Conservation (phyloP, 2,113 vertebrate genomes). For the Phoenicopterus ruber region DNA sequence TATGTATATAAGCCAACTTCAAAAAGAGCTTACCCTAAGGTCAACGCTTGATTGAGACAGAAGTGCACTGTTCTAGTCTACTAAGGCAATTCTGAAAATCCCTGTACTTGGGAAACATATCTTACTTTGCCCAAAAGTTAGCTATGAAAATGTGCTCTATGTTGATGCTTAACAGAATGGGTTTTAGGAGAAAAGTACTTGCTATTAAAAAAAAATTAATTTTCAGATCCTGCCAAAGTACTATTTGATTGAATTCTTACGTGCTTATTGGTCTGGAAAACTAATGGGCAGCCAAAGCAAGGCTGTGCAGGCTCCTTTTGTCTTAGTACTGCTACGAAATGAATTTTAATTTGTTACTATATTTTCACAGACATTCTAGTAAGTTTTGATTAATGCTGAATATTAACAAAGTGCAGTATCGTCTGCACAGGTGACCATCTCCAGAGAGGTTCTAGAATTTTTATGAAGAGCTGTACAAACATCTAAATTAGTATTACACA, state of each 20-base stretch:
- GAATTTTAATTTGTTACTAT: background rate
- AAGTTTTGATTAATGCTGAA: background rate
- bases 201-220: background rate
- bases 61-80: background rate
- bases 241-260: constrained; percentile 5
- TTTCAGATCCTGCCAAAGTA: background rate
- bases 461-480: background rate
- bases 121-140: background rate
- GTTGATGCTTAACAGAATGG: background rate
- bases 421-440: background rate
- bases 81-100: background rate
- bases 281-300: background rate
- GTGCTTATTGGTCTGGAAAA: constrained; percentile 24
- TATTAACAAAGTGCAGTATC: background rate
- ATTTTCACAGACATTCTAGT: background rate
- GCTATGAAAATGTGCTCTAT: background rate
- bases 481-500: background rate
- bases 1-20: background rate
- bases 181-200: background rate
- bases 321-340: background rate
- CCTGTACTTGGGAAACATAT: background rate
- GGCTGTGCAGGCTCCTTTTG: background rate
- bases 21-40: background rate
- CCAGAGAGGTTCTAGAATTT: background rate
- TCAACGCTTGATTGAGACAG: background rate